Conservation (phyloP, 2,888 invertebrate genomes). For the Iselma pallidipennis region DNA sequence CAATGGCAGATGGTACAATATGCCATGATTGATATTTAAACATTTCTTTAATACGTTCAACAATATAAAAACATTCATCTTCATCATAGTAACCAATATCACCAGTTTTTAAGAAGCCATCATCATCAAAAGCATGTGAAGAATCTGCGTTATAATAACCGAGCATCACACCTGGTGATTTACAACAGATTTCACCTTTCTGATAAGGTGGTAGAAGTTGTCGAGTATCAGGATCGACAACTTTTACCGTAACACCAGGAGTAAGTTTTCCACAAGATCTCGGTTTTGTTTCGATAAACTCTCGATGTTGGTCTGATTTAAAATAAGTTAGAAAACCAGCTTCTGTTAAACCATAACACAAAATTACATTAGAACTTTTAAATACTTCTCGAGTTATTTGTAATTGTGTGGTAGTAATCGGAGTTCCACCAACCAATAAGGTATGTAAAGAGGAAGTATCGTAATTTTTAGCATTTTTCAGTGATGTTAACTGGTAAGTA, state of each 20-base stretch:
- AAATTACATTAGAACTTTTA: slow-evolving; percentile 47
- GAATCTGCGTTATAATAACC: slow-evolving; percentile 57
- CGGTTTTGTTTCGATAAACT: slow-evolving; percentile 6
- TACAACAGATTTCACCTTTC: slow-evolving; percentile 59
- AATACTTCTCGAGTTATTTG: slow-evolving; percentile 34
- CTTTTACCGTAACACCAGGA: slow-evolving; percentile 11
- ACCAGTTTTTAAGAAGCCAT: slow-evolving; percentile 58
- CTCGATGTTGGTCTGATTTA: slow-evolving; percentile 1
- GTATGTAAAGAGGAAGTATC: slow-evolving; percentile 28
- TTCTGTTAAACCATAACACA: slow-evolving; percentile 55
- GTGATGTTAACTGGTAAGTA: slow-evolving; percentile 30
- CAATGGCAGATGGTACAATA: slow-evolving; percentile 48
- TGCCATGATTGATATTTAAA: slow-evolving; percentile 58
- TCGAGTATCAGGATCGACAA: slow-evolving; percentile 38
- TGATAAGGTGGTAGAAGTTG: slow-evolving; percentile 49
- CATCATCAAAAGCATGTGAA: slow-evolving; percentile 51
- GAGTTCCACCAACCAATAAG: slow-evolving; percentile 34
- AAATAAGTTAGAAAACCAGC: slow-evolving; percentile 38
- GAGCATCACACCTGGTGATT: slow-evolving; percentile 47
- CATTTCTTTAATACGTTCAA: slow-evolving; percentile 58
- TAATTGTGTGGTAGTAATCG: slow-evolving; percentile 28
- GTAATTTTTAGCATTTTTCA: slow-evolving; percentile 24
- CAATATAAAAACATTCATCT: slow-evolving; percentile 54
- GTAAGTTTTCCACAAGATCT: slow-evolving; percentile 20
- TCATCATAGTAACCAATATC: slow-evolving; percentile 59